These are phyloP conservation scores for Drosophila niveifrons DNA, from an alignment of 2,888 invertebrate species.

Conservation along the genomic window DNA sequence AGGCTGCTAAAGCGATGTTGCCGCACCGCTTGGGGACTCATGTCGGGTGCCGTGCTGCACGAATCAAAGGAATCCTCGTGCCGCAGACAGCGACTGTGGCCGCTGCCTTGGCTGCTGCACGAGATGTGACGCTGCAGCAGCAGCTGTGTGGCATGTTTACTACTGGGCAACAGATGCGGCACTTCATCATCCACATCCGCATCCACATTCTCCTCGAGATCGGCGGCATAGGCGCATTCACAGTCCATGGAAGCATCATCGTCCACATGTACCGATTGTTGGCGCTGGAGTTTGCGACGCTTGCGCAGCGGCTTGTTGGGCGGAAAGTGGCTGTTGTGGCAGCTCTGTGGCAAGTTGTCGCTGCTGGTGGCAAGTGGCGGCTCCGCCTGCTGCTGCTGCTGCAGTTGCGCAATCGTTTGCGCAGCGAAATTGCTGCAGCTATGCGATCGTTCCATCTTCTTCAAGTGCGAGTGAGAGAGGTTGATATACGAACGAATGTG, in stretches of 20 bases:
- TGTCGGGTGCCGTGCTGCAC: conserved; percentile 65
- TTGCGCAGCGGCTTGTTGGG: conserved; percentile 70
- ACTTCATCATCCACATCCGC: conserved; percentile 48
- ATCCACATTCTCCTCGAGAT: conserved; percentile 73
- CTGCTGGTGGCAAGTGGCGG: conserved; percentile 56
- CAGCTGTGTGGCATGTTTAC: conserved; percentile 11
- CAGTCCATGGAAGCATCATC: conserved; percentile 47
- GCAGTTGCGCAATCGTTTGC: conserved; percentile 11
- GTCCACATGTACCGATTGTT: conserved; percentile 63
- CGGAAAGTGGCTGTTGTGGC: conserved; percentile 52
- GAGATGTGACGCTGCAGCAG: conserved; percentile 48
- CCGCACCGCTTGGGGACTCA: conserved; percentile 66
- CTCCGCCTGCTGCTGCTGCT: conserved; percentile 5
- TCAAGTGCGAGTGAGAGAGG: not conserved
- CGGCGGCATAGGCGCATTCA: conserved; percentile 68
- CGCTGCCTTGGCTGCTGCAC: conserved; percentile 26
- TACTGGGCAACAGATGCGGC: conserved; percentile 42
- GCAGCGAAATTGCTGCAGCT: conserved; percentile 72
- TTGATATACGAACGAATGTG: not conserved
- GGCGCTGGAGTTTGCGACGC: conserved; percentile 73
- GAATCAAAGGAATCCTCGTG: conserved; percentile 67
- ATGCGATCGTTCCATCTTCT: conserved; percentile 69
- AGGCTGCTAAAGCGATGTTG: conserved; percentile 71
- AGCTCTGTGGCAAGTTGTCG: conserved; percentile 58
- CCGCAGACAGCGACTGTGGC: conserved; percentile 45